Conservation (phyloP, 2,888 invertebrate genomes). For the Lacanobia oleracea region DNA sequence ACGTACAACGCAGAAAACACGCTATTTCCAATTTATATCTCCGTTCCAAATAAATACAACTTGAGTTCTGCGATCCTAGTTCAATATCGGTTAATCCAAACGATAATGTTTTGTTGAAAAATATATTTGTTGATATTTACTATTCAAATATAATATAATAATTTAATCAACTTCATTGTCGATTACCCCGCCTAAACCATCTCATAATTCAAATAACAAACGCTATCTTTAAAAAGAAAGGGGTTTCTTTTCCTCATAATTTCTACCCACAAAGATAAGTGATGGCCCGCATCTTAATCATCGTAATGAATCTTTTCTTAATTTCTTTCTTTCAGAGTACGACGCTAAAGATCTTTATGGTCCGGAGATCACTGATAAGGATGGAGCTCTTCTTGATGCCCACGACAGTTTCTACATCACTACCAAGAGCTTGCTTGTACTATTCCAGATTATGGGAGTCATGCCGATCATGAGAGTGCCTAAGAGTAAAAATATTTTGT, state of each 20-base stretch:
- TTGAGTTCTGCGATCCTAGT: background rate
- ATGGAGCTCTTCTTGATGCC: conserved; percentile 91
- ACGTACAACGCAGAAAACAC: background rate
- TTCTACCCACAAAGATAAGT: conserved; percentile 45
- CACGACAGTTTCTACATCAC: conserved; percentile 93
- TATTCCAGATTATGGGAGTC: conserved; percentile 94
- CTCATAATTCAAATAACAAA: conserved; percentile 6
- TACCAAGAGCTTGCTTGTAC: conserved; percentile 92
- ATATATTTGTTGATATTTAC: background rate
- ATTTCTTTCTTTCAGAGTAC: conserved; percentile 72
- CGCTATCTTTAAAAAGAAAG: conserved; percentile 11
- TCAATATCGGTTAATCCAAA: background rate
- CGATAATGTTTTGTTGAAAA: no score
- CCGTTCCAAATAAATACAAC: no score
- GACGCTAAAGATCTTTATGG: conserved; percentile 82
- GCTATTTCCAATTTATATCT: no score
- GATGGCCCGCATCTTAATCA: conserved; percentile 47
- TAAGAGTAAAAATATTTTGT: conserved; percentile 76
- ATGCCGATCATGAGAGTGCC: conserved; percentile 94
- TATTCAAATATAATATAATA: background rate
- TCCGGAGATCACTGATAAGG: conserved; percentile 88
- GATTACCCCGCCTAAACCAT: background rate
- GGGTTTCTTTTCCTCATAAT: conserved; percentile 25
- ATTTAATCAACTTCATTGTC: background rate
- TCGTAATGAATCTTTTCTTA: conserved; percentile 49